These are phyloP conservation scores for Channa striata DNA, from an alignment of 2,797 vertebrate species.

Conservation along the genomic window DNA sequence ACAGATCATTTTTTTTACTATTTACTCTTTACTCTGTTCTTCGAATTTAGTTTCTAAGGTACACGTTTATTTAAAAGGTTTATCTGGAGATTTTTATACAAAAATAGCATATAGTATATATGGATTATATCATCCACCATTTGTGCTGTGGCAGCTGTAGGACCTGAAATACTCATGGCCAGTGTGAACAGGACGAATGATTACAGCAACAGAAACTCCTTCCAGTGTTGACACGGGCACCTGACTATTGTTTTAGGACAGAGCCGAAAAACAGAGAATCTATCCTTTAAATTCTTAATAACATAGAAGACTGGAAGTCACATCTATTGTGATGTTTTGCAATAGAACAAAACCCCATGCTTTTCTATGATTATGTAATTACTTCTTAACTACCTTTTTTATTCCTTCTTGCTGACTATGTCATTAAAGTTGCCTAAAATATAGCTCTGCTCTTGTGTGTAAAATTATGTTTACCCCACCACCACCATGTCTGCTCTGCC, in stretches of 20 bases:
- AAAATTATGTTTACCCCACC: conserved; percentile 40
- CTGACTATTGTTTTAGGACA: conserved; percentile 1
- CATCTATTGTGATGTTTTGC: conserved; percentile 36
- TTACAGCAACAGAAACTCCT: neutral
- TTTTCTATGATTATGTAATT: conserved; percentile 64
- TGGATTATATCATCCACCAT: too few relatives aligned
- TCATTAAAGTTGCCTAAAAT: conserved; percentile 64
- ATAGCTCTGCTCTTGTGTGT: conserved; percentile 48
- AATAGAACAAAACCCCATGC: conserved; percentile 40
- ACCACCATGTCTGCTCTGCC: conserved; percentile 45
- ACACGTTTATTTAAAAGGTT: too few relatives aligned
- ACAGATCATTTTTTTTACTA: neutral
- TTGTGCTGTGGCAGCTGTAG: neutral
- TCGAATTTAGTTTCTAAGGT: too few relatives aligned
- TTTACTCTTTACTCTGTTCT: too few relatives aligned
- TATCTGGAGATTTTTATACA: too few relatives aligned
- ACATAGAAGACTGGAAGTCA: conserved; percentile 22
- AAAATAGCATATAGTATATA: too few relatives aligned
- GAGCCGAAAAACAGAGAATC: neutral
- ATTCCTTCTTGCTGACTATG: conserved; percentile 38
- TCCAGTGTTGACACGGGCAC: neutral
- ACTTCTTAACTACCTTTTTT: conserved; percentile 57
- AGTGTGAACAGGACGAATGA: neutral
- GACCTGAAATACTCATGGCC: neutral
- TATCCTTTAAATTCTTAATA: conserved; percentile 35